Evolutionary conservation across 2,113 vertebrate genomes (phyloP), one percentile per base, ranked within the genome.

Genomic region (Mesoclemmys tuberculata): DNA sequence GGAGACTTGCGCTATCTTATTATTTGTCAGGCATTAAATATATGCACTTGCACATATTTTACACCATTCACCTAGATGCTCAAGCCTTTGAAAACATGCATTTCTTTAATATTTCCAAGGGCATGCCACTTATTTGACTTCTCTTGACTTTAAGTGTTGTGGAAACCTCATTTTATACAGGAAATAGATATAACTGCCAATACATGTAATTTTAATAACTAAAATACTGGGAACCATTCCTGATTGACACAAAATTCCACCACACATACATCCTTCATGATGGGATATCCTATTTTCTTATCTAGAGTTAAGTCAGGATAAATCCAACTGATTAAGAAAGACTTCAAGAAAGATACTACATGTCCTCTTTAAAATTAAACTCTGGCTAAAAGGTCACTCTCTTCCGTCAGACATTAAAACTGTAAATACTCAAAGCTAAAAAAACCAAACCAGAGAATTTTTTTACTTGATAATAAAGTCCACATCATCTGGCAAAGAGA

Each of bases 191-290:
- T 98, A 97, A 98, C 97, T 86, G 83, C 90, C 92, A 97, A 93
- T 94, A 97, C 98, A 98, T 98, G 46, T 95, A 90, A 97, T 71
- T 98, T 98, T 98, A 98, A 94, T 98, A 98, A 96, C 92, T 92
- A 89, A 95, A 95, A 96, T 84, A 92, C 92, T 94, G 49, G 93
- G 77, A 98, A 78, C 91, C 93, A 95, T 98, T 96, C 93, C 95
- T 97, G 80, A 84, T 96, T 98, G 93, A 91, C 90, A 95, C 90
- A 95, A 94, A 96, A 90, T 75, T 79, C 91, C 90, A 71, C 61
- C 94, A 75, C 77, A 90, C 88, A 88, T 92, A 96, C 97, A 97
- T 96, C 93, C 83, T 97, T 46, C 85, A 64, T 95, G 93, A 94
- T 95, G 93, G 95, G 97, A 97, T 90, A 89, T 88, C 89, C 89